These are phyloP conservation scores for Lithobates pipiens DNA, from an alignment of 2,797 vertebrate species.

Conservation along the genomic window DNA sequence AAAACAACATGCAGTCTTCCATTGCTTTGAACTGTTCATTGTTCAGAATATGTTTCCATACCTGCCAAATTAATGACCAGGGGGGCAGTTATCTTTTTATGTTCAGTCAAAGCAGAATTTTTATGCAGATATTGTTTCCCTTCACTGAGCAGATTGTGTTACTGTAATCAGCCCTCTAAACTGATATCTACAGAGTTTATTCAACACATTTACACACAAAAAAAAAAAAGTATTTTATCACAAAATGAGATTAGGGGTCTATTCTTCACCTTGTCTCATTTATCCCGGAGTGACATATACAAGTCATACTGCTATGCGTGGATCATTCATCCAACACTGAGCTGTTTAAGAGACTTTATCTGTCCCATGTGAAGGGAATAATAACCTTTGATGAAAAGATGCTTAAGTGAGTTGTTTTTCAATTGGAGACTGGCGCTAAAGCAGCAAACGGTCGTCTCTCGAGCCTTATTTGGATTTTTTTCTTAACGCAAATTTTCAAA, in stretches of 20 bases:
- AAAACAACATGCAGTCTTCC: neutral
- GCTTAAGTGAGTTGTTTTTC: slow-evolving; percentile 54
- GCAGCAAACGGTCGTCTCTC: slow-evolving; percentile 18
- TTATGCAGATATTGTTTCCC: slow-evolving; percentile 9
- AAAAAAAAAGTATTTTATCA: slow-evolving; percentile 31
- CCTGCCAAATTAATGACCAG: slow-evolving; percentile 14
- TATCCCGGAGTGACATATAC: slow-evolving; percentile 39
- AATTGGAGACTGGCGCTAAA: slow-evolving; percentile 44
- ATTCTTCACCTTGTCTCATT: slow-evolving; percentile 35
- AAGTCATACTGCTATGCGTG: slow-evolving; percentile 31
- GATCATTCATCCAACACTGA: slow-evolving; percentile 40
- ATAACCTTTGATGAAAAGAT: slow-evolving; percentile 54
- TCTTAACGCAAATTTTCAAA: slow-evolving; percentile 33
- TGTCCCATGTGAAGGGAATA: slow-evolving; percentile 47
- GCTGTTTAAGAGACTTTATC: slow-evolving; percentile 53
- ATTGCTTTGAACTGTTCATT: neutral
- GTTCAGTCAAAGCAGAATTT: slow-evolving; percentile 23
- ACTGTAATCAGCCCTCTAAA: neutral
- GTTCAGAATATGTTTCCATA: slow-evolving; percentile 5
- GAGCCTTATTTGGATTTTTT: slow-evolving; percentile 35
- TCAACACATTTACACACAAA: slow-evolving; percentile 25
- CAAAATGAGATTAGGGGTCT: slow-evolving; percentile 36
- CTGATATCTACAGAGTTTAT: slow-evolving; percentile 21
- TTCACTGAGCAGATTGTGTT: neutral
- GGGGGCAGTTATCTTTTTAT: slow-evolving; percentile 14